Evolutionary conservation across 2,113 vertebrate genomes (phyloP).

Genomic region (Oncorhynchus kisutch): DNA sequence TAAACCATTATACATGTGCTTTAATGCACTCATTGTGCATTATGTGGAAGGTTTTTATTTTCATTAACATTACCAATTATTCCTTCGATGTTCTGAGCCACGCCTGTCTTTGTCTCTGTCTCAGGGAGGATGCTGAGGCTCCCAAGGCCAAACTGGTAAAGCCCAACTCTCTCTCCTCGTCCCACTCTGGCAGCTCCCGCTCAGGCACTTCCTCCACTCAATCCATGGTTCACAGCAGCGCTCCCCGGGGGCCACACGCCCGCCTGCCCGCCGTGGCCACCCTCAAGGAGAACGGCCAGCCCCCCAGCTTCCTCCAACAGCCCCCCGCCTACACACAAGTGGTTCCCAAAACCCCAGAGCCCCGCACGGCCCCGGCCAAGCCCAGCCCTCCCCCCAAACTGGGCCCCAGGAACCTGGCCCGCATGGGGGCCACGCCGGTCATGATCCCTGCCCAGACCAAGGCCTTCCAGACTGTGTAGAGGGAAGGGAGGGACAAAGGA

Average conservation of each 20-base stretch:
- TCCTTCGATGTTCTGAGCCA: not conserved
- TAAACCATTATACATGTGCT: not conserved
- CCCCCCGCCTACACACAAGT: constrained; percentile 68
- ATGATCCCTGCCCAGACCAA: constrained; percentile 81
- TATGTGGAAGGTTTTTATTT: not conserved
- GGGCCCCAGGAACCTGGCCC: constrained; percentile 64
- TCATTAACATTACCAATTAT: not conserved
- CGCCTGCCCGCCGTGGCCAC: constrained; percentile 51
- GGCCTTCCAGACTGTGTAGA: constrained; percentile 84
- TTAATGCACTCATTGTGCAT: not conserved
- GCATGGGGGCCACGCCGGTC: constrained; percentile 71
- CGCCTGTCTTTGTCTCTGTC: constrained; percentile 22
- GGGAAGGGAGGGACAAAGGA: not conserved
- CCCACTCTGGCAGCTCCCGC: constrained; percentile 83
- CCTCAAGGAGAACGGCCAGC: constrained; percentile 60
- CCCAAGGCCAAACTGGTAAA: constrained; percentile 89
- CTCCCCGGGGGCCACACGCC: constrained; percentile 76
- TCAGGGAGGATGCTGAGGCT: constrained; percentile 90
- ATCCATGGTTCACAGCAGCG: constrained; percentile 84
- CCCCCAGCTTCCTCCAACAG: constrained; percentile 54
- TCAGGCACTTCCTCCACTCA: constrained; percentile 89
- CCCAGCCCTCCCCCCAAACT: constrained; percentile 51
- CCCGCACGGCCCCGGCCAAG: constrained; percentile 33
- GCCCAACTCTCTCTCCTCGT: constrained; percentile 85
- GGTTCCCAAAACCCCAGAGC: constrained; percentile 60